Conservation (phyloP, 1,140 invertebrate genomes). For the Adelges cooleyi region DNA sequence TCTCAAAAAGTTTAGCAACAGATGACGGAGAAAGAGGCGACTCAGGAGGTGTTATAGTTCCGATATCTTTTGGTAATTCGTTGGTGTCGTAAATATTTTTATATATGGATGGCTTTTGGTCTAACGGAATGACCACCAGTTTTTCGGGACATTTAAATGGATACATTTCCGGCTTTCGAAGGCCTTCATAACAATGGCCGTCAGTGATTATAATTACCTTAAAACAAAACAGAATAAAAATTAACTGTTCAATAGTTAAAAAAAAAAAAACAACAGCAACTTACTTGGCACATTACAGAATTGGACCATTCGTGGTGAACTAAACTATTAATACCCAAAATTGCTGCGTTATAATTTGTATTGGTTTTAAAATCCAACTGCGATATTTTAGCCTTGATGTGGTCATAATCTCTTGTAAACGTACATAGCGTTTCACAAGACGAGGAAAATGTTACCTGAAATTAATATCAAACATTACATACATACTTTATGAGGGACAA, state of each 20-base stretch:
- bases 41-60: conserved; percentile 3
- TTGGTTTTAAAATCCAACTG: conserved; percentile 70
- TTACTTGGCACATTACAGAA: conserved; percentile 64
- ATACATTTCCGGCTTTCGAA: neutral
- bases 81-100: conserved; percentile 22
- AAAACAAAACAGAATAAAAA: conserved; percentile 33
- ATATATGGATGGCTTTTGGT: neutral
- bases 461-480: too few relatives aligned
- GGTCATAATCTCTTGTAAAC: conserved; percentile 76
- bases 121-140: conserved; percentile 51
- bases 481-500: too few relatives aligned
- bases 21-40: conserved; percentile 21
- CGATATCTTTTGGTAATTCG: conserved; percentile 16
- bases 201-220: conserved; percentile 65
- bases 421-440: conserved; percentile 62
- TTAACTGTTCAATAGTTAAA: neutral
- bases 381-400: conserved; percentile 57
- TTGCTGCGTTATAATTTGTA: conserved; percentile 64
- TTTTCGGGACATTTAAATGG: conserved; percentile 72
- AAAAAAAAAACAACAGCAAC: conserved; percentile 5
- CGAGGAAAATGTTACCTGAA: conserved; percentile 64
- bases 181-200: conserved; percentile 43
- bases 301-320: conserved; percentile 75
- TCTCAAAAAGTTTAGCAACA: conserved; percentile 43
- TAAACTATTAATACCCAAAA: conserved; percentile 61